These are phyloP conservation scores for Calosoma granatense DNA, from an alignment of 1,140 invertebrate species.

Conservation along the genomic window DNA sequence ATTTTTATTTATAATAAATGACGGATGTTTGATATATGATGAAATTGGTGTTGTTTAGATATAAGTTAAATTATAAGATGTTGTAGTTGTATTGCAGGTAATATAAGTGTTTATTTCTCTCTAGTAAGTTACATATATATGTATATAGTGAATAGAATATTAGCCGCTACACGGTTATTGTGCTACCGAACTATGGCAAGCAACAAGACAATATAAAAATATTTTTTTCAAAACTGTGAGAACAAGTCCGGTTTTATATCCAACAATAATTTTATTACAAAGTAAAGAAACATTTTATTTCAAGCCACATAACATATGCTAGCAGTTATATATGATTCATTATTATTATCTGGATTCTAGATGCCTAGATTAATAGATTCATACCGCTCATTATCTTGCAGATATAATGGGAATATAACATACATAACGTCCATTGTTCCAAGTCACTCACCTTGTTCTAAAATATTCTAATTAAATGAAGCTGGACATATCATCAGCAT, in stretches of 20 bases:
- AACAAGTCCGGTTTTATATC: neutral
- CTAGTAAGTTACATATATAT: too few species aligned
- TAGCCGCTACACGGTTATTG: too few species aligned
- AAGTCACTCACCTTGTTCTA: neutral
- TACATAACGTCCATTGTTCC: neutral
- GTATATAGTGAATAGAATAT: too few species aligned
- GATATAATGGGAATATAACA: neutral
- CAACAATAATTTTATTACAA: neutral
- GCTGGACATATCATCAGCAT: too few species aligned
- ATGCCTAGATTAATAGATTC: neutral
- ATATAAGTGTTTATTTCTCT: too few species aligned
- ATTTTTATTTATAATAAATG: too few species aligned
- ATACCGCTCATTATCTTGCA: neutral
- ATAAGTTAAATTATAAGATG: too few species aligned
- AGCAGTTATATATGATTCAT: neutral
- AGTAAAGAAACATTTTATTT: neutral
- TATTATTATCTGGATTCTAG: neutral
- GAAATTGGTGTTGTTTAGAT: too few species aligned
- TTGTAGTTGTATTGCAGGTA: too few species aligned
- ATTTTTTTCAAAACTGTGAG: neutral
- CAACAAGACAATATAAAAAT: neutral
- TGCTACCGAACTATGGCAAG: too few species aligned
- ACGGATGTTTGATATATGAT: too few species aligned
- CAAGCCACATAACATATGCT: neutral
- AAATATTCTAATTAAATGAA: too few species aligned